Evolutionary conservation across 2,888 invertebrate genomes (phyloP).

Genomic region (Parnassius mnemosyne): DNA sequence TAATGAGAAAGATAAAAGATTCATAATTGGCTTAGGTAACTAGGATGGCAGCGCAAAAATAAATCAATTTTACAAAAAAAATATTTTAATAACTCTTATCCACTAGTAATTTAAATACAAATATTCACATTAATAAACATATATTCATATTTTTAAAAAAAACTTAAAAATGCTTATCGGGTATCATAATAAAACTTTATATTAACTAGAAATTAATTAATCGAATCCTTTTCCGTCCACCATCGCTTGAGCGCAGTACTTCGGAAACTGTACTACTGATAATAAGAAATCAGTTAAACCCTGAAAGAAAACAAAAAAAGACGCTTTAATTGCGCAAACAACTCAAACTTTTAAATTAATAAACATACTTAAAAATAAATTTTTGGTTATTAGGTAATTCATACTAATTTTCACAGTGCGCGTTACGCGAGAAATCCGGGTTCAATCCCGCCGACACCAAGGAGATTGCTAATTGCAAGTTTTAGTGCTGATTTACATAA

Average conservation of each 20-base stretch:
- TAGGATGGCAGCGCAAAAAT: no score
- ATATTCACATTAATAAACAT: slow-evolving; percentile 12
- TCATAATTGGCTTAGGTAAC: no score
- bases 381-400: no score
- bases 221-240: slow-evolving; percentile 80
- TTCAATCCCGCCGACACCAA: no score
- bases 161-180: slow-evolving; percentile 13
- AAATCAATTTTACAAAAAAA: neutral
- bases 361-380: no score
- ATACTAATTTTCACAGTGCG: no score
- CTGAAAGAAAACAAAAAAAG: slow-evolving; percentile 66
- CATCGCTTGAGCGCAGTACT: slow-evolving; percentile 86
- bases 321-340: no score
- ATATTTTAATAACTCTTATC: slow-evolving; percentile 15
- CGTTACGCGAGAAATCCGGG: no score
- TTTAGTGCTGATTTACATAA: no score
- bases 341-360: no score
- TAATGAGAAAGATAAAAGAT: no score
- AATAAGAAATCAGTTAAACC: slow-evolving; percentile 84
- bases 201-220: slow-evolving; percentile 31
- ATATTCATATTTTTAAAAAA: neutral
- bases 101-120: slow-evolving; percentile 18
- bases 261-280: slow-evolving; percentile 85
- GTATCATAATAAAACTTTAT: slow-evolving; percentile 9
- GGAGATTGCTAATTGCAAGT: no score